Base-by-base conservation (phyloP, 1,140 invertebrate species). In the Acromyrmex charruanus region DNA sequence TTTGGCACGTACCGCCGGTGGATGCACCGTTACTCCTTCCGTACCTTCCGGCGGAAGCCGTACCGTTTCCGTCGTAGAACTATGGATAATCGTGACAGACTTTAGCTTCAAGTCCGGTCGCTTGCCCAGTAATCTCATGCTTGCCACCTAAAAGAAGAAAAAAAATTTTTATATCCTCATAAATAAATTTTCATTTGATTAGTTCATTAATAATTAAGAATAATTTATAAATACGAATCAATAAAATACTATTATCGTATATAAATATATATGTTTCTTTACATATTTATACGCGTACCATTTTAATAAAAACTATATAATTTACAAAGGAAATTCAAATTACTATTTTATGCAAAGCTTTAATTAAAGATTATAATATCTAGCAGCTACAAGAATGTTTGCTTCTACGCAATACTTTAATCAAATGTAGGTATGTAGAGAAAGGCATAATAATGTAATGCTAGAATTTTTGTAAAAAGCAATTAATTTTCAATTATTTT, bases 11-110 rank as follows among this genome's bases (percentile, higher is more conserved):
- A 96, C 96, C 0, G 95, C 96, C 49, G 95, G 95, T 0, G 96
- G 96, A 85, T 96, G 96, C 10, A 96, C 95, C 5, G 95, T 96
- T 51, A 95, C 95, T 9, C 97, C 97, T 89, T 96, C 97, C 89
- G 97, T 96, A 79, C 96, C 96, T 86, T 97, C 97, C 86, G 97
- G 96, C 1, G 97, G 97, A 86, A 98, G 94, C 7, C 97, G 96
- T 86, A 98, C 97, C 66, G 97, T 98, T 95, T 98, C 97, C 61
- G 97, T 98, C 84, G 97, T 98, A 87, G 97, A 97, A 93, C 97
- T 98, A 96, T 98, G 97, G 90, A 98, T 98, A 95, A 98, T 98
- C 87, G 98, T 98, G 85, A 98, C 96, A 16, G 97, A 97, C 94
- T 98, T 98, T 92, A 98, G 96, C 95, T 98, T 98, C 94, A 97